Evolutionary conservation across 2,113 vertebrate genomes (phyloP).

Genomic region (Ceyx margarethae): DNA sequence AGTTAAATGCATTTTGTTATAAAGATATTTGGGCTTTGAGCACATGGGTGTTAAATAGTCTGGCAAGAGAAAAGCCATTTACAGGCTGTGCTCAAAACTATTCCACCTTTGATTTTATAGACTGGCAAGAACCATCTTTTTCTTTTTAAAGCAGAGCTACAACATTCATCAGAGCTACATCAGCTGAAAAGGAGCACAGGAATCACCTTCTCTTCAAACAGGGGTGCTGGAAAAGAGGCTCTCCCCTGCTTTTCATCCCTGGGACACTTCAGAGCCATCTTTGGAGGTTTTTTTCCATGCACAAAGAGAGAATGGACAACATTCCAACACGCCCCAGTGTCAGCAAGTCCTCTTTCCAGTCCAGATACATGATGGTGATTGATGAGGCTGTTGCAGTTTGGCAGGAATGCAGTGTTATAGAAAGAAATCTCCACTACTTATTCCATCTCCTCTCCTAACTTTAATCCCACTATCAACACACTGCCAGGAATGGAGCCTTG

Average conservation of each 20-base stretch:
- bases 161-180: neutral
- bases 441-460: constrained; percentile 78
- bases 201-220: constrained; percentile 29
- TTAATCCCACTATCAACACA: constrained; percentile 81
- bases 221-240: constrained; percentile 12
- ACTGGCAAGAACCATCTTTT: neutral
- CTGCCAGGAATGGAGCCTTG: constrained; percentile 82
- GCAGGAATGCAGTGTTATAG: constrained; percentile 76
- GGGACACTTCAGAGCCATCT: constrained; percentile 60
- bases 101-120: neutral
- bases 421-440: constrained; percentile 83
- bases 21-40: neutral
- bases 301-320: constrained; percentile 70
- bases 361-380: constrained; percentile 74
- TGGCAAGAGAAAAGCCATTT: neutral
- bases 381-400: constrained; percentile 76
- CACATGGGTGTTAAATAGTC: neutral
- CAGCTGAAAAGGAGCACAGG: constrained; percentile 29
- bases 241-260: constrained; percentile 40
- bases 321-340: constrained; percentile 69
- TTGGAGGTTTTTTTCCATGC: constrained; percentile 29
- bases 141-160: neutral
- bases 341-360: constrained; percentile 68
- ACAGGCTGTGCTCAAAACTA: neutral
- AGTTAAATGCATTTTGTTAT: neutral